Conservation (phyloP, 2,113 vertebrate genomes). For the Chlorocebus sabaeus region DNA sequence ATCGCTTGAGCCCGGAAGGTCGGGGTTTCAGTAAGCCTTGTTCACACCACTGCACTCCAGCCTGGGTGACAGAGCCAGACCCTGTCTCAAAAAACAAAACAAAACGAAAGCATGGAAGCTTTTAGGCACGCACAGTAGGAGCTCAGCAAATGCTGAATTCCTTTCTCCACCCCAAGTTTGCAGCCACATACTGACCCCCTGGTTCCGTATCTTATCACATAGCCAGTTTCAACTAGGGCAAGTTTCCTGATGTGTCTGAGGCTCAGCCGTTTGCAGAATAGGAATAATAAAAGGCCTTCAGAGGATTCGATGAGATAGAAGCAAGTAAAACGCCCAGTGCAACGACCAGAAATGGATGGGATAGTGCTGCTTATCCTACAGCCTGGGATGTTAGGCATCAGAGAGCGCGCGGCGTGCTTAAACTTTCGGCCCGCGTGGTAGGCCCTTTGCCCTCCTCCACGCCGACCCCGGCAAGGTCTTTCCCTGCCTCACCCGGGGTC, state of each 20-base stretch:
- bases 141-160: neutral
- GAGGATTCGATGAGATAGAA: neutral
- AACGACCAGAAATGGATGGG: neutral
- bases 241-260: neutral
- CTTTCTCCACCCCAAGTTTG: neutral
- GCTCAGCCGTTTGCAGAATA: neutral
- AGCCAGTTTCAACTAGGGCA: neutral
- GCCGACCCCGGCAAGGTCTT: neutral
- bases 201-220: neutral
- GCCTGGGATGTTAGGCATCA: too few species aligned
- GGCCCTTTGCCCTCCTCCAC: neutral
- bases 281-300: neutral
- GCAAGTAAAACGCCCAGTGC: neutral
- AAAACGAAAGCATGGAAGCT: neutral
- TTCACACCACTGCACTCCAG: too few species aligned
- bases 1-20: too few species aligned
- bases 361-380: neutral
- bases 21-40: too few species aligned
- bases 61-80: too few species aligned
- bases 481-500: neutral
- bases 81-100: too few species aligned
- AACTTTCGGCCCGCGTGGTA: neutral
- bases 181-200: neutral
- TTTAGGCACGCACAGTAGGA: neutral
- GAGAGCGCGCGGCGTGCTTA: neutral